phyloP scores from a whole-genome alignment of 2,888 invertebrate genomes.

The Dorcus parallelipipedus region DNA sequence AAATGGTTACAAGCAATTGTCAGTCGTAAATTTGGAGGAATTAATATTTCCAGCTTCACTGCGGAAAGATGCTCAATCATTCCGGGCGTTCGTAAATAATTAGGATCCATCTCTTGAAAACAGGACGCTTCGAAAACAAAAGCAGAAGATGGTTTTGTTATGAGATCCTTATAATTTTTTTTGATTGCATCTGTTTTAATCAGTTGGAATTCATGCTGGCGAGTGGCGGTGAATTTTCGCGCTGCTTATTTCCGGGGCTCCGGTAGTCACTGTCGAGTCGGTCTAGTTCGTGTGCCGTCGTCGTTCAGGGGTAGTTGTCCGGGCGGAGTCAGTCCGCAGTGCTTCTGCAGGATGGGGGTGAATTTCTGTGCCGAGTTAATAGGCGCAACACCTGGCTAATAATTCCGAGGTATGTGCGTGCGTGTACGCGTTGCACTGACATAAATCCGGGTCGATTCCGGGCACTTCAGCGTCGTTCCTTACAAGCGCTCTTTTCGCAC shows the following conservation, averaged over 20 bases:
- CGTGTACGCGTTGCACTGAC: background rate
- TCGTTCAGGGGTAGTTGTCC: constrained; percentile 37
- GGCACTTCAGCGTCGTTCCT: background rate
- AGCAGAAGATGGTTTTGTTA: too few species aligned
- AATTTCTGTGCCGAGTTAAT: constrained; percentile 30
- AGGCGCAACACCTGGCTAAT: constrained; percentile 39
- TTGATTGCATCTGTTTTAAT: too few species aligned
- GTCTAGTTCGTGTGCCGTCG: constrained; percentile 22
- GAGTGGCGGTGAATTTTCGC: constrained; percentile 22
- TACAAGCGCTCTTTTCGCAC: background rate
- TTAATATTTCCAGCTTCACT: too few species aligned
- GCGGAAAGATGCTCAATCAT: too few species aligned
- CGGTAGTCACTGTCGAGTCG: constrained; percentile 26
- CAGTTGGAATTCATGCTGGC: too few species aligned
- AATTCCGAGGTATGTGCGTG: constrained; percentile 5
- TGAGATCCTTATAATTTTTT: too few species aligned
- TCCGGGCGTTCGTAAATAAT: too few species aligned
- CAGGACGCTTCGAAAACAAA: too few species aligned
- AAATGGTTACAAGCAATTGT: too few species aligned
- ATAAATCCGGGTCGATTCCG: background rate
- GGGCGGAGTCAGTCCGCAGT: constrained; percentile 46
- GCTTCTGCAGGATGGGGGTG: constrained; percentile 39
- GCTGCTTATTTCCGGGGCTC: constrained; percentile 33
- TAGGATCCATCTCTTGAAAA: too few species aligned
- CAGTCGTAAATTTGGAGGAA: too few species aligned